Conservation (phyloP, 2,797 vertebrate species). For the Ctenopoma kingsleyae region DNA sequence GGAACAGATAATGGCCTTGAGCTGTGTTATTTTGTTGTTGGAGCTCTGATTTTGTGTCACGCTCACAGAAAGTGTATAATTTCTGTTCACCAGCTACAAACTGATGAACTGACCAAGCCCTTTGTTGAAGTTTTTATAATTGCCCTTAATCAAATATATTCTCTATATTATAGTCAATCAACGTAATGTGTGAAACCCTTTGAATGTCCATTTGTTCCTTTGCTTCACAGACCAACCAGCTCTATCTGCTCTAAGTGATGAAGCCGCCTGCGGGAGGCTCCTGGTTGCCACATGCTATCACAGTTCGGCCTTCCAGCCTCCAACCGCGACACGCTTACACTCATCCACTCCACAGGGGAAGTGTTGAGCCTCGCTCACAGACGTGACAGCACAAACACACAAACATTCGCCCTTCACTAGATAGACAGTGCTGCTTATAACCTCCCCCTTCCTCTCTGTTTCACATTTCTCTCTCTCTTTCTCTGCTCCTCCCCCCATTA, state of each 20-base stretch:
- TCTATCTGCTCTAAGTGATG: conserved; percentile 46
- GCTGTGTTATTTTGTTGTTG: conserved; percentile 1
- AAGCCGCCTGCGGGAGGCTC: conserved; percentile 64
- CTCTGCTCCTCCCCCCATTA: conserved; percentile 53
- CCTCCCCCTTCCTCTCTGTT: conserved; percentile 11
- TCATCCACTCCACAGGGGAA: conserved; percentile 77
- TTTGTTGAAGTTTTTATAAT: not conserved
- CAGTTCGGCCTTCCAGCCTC: conserved; percentile 79
- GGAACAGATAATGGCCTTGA: not conserved
- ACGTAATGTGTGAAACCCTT: not conserved
- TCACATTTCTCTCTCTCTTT: conserved; percentile 33
- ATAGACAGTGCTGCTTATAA: conserved; percentile 29
- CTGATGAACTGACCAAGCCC: not conserved
- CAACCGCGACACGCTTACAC: conserved; percentile 73
- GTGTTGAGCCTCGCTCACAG: conserved; percentile 71
- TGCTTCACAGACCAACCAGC: conserved; percentile 14
- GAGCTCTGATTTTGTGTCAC: not conserved
- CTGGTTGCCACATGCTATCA: conserved; percentile 79
- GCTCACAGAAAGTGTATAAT: not conserved
- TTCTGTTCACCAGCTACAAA: not conserved
- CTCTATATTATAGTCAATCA: not conserved
- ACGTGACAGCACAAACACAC: conserved; percentile 76
- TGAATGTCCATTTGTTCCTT: not conserved
- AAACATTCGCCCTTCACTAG: conserved; percentile 62
- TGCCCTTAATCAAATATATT: conserved; percentile 4